phyloP scores from a whole-genome alignment of 2,113 vertebrate genomes.

The Sceloporus undulatus region DNA sequence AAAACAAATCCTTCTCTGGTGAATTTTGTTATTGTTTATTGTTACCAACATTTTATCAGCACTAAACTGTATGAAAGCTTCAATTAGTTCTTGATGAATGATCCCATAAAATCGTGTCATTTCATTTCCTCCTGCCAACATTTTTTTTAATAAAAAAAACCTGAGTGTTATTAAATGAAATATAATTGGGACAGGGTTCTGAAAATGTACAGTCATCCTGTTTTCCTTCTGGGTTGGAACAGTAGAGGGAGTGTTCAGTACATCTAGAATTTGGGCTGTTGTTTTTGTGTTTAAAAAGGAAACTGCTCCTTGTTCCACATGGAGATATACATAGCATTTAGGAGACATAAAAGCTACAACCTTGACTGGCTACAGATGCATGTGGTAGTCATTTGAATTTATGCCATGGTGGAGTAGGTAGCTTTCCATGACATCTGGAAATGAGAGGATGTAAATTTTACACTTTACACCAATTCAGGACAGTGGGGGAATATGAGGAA shows the following conservation, averaged over 20 bases:
- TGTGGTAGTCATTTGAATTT: no score
- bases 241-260: constrained; percentile 38
- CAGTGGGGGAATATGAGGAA: no score
- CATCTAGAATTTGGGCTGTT: not conserved
- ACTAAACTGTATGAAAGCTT: constrained; percentile 95
- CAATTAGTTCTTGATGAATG: constrained; percentile 99
- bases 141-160: constrained; percentile 71
- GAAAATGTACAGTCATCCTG: constrained; percentile 71
- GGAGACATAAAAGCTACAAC: constrained; percentile 27
- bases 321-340: constrained; percentile 29
- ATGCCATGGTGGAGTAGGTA: not conserved
- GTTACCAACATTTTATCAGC: constrained; percentile 92
- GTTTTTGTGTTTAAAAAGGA: not conserved
- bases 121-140: constrained; percentile 92
- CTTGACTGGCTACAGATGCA: not conserved
- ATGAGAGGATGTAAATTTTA: not conserved
- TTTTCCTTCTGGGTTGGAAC: constrained; percentile 67
- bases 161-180: constrained; percentile 90
- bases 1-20: constrained; percentile 88
- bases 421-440: not conserved
- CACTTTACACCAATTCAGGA: not conserved
- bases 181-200: constrained; percentile 84
- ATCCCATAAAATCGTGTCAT: constrained; percentile 94
- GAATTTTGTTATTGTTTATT: constrained; percentile 91
- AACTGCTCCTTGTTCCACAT: constrained; percentile 37